phyloP scores from a whole-genome alignment of 2,113 vertebrate species.

The Corythoichthys intestinalis region DNA sequence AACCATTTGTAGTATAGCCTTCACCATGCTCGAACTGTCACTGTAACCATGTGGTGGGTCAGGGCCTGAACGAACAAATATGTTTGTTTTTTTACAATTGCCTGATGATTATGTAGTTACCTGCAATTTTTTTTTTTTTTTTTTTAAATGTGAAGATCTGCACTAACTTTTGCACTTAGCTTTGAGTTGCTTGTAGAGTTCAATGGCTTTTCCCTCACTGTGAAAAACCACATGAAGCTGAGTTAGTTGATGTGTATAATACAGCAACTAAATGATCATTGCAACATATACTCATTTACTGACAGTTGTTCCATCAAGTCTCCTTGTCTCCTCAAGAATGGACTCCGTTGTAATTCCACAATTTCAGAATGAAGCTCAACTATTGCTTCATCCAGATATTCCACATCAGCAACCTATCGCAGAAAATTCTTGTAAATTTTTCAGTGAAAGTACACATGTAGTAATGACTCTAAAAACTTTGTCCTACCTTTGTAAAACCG shows the following conservation, averaged over 20 bases:
- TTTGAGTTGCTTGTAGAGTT: slow-evolving; percentile 94
- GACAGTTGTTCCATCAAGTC: slow-evolving; percentile 94
- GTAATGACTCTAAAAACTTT: neutral
- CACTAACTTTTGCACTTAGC: slow-evolving; percentile 88
- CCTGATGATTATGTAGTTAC: neutral
- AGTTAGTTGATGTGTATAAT: neutral
- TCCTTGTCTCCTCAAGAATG: slow-evolving; percentile 86
- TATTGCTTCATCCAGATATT: slow-evolving; percentile 90
- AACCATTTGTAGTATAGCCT: slow-evolving; percentile 90
- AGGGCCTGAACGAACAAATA: slow-evolving; percentile 58
- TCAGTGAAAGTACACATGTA: neutral
- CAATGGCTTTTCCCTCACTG: slow-evolving; percentile 89
- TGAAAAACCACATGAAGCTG: slow-evolving; percentile 57
- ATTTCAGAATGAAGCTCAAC: slow-evolving; percentile 94
- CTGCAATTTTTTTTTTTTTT: no score
- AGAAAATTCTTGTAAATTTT: neutral
- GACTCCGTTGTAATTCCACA: slow-evolving; percentile 93
- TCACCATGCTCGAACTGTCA: slow-evolving; percentile 97
- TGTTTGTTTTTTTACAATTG: neutral
- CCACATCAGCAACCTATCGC: slow-evolving; percentile 85
- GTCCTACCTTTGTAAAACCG: slow-evolving; percentile 67
- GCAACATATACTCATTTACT: slow-evolving; percentile 45
- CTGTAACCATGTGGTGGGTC: slow-evolving; percentile 89
- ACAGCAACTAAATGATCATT: neutral
- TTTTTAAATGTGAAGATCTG: neutral